These are phyloP conservation scores for Lanistes nyassanus DNA, from an alignment of 1,140 invertebrate genomes.

Conservation along the genomic window DNA sequence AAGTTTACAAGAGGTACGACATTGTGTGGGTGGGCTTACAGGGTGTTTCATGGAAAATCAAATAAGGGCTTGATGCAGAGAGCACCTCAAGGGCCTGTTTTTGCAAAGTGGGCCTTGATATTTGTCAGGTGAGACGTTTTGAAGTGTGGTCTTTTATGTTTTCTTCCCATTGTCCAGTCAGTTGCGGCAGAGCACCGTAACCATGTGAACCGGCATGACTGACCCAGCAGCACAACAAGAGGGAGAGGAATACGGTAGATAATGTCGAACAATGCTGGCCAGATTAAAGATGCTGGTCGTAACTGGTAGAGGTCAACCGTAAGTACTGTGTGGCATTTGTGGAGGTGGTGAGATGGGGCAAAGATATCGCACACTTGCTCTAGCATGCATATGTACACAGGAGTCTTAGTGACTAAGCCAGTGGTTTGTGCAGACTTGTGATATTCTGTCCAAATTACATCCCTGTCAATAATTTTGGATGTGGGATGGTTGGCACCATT, in stretches of 20 bases:
- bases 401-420: not conserved
- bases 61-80: too few relatives aligned
- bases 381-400: conserved; percentile 8
- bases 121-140: not conserved
- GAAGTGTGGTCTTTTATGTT: conserved; percentile 1
- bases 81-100: conserved; percentile 1
- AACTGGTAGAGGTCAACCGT: conserved; percentile 30
- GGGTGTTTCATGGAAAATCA: too few relatives aligned
- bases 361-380: not conserved
- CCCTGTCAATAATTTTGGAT: not conserved
- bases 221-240: conserved; percentile 26
- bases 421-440: not conserved
- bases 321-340: conserved; percentile 45
- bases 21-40: too few relatives aligned
- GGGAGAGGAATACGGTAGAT: conserved; percentile 32
- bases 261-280: conserved; percentile 16
- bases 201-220: conserved; percentile 34
- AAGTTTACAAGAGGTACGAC: too few relatives aligned
- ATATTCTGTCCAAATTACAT: not conserved
- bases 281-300: conserved; percentile 22
- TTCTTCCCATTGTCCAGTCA: conserved; percentile 27
- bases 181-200: conserved; percentile 25
- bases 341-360: conserved; percentile 23
- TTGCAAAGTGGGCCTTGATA: conserved; percentile 9
- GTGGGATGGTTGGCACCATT: not conserved